Evolutionary conservation across 2,113 vertebrate species (phyloP), one percentile per base, ranked within the genome.

Genomic region (Cavia porcellus): DNA sequence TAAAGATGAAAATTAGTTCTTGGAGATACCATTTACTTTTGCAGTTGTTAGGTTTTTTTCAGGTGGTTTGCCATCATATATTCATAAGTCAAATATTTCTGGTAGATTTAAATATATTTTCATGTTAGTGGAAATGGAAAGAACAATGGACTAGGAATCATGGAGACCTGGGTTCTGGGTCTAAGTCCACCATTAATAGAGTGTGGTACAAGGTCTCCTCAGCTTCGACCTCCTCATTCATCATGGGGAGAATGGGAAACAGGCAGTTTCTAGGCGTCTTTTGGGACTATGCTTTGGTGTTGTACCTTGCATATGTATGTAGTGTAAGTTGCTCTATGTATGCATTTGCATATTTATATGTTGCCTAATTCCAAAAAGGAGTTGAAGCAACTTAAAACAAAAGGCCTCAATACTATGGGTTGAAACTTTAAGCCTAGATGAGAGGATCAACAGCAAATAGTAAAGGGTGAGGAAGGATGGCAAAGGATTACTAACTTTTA

Each of bases 1-100:
- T 75, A 68, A 95, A 90, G 70, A 79, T 82, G 79, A 92, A 93
- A 94, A 97, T 96, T 90, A 47, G 85, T 87, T 96, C 83, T 96
- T 84, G 47, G 83, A 91, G 84, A 28, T 32, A 38, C 10, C 38
- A 88, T 92, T 90, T 47, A 30, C 52, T 79, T 94, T 88, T 94
- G 84, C 68, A 47, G 13, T 92, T 68, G 57, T 85, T 92, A 87
- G 52, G 5, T n/a, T 24, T 77, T 95, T 72, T 42, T 72, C 50
- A 70, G 84, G 38, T 50, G 64, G n/a, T 42, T 52, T 38, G 28
- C 35, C 68, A 55, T 57, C 32, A 50, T 81, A n/a, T n/a, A 90
- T 94, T 84, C 32, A 52, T 32, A 74, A 77, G 92, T 42, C 74
- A 66, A 52, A 59, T 82, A 22, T 28, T 59, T 85, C 25, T 62